Conservation (phyloP, 2,888 invertebrate genomes). For the Andrena dorsata region DNA sequence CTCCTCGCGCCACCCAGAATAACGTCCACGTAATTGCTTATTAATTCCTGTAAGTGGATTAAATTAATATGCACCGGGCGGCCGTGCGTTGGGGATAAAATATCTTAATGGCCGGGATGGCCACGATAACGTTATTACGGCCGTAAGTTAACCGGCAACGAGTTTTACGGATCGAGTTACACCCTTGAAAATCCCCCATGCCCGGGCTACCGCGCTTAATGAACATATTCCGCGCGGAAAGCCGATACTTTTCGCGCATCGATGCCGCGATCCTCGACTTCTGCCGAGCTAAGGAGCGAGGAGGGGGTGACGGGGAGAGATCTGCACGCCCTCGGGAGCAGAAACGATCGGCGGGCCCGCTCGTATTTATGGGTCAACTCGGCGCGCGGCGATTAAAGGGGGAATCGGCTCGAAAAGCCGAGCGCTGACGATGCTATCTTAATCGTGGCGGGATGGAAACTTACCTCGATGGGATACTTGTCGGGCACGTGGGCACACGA, state of each 20-base stretch:
- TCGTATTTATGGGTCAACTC: background rate
- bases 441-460: conserved; percentile 30
- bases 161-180: conserved; percentile 42
- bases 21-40: conserved; percentile 69
- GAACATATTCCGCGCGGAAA: conserved; percentile 27
- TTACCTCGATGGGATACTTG: conserved; percentile 82
- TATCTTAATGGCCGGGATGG: conserved; percentile 50
- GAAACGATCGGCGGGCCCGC: background rate
- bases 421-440: conserved; percentile 4
- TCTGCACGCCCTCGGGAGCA: too few species aligned
- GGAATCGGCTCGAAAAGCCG: conserved; percentile 5
- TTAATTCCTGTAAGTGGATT: conserved; percentile 72
- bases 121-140: conserved; percentile 55
- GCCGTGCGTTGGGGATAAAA: conserved; percentile 39
- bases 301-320: background rate
- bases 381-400: background rate
- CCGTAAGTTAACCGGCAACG: conserved; percentile 48
- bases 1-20: conserved; percentile 66
- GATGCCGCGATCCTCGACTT: conserved; percentile 8
- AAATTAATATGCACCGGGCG: conserved; percentile 69
- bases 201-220: conserved; percentile 22
- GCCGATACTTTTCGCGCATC: conserved; percentile 29
- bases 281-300: too few species aligned
- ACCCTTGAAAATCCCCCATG: conserved; percentile 28
- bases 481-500: conserved; percentile 78